Evolutionary conservation across 1,140 invertebrate species (phyloP).

Genomic region (Pseudomyrmex concolor): DNA sequence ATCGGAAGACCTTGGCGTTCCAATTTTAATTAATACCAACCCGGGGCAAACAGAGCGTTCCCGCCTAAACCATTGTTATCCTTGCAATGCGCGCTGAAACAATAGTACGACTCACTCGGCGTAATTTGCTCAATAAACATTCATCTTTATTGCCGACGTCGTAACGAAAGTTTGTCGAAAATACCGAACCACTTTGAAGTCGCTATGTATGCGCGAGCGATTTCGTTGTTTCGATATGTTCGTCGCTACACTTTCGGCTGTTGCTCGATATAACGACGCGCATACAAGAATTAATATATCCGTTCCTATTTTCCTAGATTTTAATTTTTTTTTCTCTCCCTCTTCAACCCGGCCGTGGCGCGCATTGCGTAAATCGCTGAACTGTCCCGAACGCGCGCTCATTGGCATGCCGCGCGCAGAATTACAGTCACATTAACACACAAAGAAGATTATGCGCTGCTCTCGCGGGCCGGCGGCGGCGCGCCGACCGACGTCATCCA

Average conservation of each 20-base stretch:
- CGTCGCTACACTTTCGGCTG: no score
- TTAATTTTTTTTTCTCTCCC: no score
- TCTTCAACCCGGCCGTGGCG: no score
- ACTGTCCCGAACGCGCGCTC: constrained; percentile 32
- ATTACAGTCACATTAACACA: constrained; percentile 60
- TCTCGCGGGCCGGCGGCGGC: constrained; percentile 30
- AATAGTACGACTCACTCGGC: constrained; percentile 19
- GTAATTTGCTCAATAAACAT: constrained; percentile 20
- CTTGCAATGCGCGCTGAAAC: constrained; percentile 37
- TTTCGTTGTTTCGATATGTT: no score
- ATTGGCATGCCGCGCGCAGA: constrained; percentile 48
- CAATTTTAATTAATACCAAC: constrained; percentile 65
- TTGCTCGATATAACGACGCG: no score
- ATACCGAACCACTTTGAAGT: not conserved
- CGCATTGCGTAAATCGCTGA: constrained; percentile 19
- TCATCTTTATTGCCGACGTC: not conserved
- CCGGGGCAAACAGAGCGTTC: constrained; percentile 1
- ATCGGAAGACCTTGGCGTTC: constrained; percentile 34
- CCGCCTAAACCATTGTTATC: constrained; percentile 60
- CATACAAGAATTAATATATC: no score
- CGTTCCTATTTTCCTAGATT: no score
- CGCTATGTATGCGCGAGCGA: no score
- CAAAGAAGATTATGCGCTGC: constrained; percentile 54
- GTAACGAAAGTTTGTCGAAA: constrained; percentile 15
- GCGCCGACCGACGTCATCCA: constrained; percentile 28